These are phyloP conservation scores for Mantis religiosa DNA, from an alignment of 2,888 invertebrate species.

Conservation along the genomic window DNA sequence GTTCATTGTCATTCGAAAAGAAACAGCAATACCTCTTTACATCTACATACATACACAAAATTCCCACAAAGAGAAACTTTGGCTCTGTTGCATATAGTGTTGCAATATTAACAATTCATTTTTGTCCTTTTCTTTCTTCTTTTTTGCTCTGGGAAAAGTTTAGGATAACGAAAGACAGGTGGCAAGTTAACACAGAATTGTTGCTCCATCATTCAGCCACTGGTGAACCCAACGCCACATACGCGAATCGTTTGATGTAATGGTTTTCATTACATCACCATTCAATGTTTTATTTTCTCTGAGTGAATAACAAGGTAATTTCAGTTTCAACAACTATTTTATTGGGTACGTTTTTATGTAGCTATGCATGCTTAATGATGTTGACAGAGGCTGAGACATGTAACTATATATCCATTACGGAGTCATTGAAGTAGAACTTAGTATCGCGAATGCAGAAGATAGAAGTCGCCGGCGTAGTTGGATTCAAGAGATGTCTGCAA, in stretches of 20 bases:
- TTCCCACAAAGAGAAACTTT: background rate
- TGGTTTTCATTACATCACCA: too few relatives aligned
- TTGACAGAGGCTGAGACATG: too few relatives aligned
- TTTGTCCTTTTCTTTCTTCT: background rate
- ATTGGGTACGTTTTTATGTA: too few relatives aligned
- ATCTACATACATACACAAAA: background rate
- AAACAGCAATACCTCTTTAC: background rate
- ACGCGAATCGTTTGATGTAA: background rate
- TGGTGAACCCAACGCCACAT: background rate
- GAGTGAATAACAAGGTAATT: too few relatives aligned
- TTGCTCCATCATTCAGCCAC: background rate
- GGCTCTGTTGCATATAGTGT: background rate
- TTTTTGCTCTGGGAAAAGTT: background rate
- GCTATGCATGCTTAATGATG: too few relatives aligned
- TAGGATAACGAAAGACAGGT: background rate
- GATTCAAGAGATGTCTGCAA: too few relatives aligned
- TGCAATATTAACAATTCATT: background rate
- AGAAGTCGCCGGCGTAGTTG: too few relatives aligned
- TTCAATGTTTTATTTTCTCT: too few relatives aligned
- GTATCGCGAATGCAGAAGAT: too few relatives aligned
- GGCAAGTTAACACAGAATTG: background rate
- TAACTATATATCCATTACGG: too few relatives aligned
- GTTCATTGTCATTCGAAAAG: background rate
- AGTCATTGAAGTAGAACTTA: too few relatives aligned
- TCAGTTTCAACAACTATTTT: too few relatives aligned